Evolutionary conservation across 1,140 invertebrate species (phyloP), one percentile per base, ranked within the genome.

Genomic region (Lepidotrigona ventralis): DNA sequence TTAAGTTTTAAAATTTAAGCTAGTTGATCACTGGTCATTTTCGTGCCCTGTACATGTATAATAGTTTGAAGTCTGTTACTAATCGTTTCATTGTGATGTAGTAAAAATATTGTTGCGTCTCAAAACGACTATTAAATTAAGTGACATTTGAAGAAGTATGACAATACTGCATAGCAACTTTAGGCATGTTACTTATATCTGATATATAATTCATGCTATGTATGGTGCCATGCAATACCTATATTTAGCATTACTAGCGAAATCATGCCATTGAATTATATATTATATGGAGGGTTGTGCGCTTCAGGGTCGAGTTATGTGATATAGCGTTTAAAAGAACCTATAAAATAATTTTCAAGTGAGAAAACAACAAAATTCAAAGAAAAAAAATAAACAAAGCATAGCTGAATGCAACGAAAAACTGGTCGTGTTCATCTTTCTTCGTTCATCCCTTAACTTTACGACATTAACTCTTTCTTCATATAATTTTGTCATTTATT

Each of bases 401-500:
- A 77, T 74, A 54, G n/a, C 56, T 83, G 46, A 83, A 75, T 79
- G 19, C 70, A 72, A 39, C 63, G 33, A 54, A 63, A 60, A 60
- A 53, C 39, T 46, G 39, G 39, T 46, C 8, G 70, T 76, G 39
- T 19, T 17, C 51, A 14, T 68, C 17, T 63, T 68, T 74, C 39
- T 23, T 84, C 51, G 12, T n/a, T 46, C 39, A 29, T 63, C 66
- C 68, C 17, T 70, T 77, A 58, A 4, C 17, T 33, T 56, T 15
- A 29, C 29, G 58, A 76, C 29, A 29, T 53, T 0, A 78, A 66
- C 1, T 26, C n/a, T 23, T 19, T 5, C 60, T 70, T 70, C n/a
- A n/a, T n/a, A 15, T 9, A 70, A 79, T 66, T 73, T 66, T 23
- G 9, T 84, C 23, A 70, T 70, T 81, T 82, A 77, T 82, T 77